Percentiles rank a stretch among this genome's conserved stretches.
Conservation (phyloP, 2,888 invertebrate genomes). For the Drosophila anceps region DNA sequence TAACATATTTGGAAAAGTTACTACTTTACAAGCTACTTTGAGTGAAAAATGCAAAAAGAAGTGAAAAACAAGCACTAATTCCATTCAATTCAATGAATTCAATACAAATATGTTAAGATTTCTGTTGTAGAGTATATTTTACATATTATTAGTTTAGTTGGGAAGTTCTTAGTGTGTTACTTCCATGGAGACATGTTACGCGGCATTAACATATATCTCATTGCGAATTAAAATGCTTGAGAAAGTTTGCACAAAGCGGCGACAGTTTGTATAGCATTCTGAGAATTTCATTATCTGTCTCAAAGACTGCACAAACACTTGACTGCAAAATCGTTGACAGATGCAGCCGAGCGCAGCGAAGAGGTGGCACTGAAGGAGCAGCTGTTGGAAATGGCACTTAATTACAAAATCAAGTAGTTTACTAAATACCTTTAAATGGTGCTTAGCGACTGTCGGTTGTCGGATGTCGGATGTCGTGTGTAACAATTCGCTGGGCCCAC, state of each 20-base stretch:
- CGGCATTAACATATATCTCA: conserved; percentile 20
- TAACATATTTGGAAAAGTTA: background rate
- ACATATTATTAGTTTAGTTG: background rate
- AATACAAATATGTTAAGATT: background rate
- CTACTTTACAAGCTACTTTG: background rate
- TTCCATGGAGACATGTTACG: background rate
- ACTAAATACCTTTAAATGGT: conserved; percentile 40
- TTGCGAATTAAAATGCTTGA: conserved; percentile 28
- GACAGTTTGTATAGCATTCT: conserved; percentile 38
- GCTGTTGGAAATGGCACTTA: conserved; percentile 59
- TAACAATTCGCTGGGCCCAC: background rate
- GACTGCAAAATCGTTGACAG: conserved; percentile 35
- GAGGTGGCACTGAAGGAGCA: background rate
- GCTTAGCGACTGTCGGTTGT: no score
- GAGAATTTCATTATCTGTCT: conserved; percentile 36
- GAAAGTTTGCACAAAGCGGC: conserved; percentile 33
- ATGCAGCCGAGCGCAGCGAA: background rate
- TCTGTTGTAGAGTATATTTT: background rate
- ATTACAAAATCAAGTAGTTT: conserved; percentile 65
- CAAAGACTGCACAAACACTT: conserved; percentile 41
- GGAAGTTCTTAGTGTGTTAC: background rate
- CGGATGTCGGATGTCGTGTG: no score
- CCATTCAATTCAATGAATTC: background rate
- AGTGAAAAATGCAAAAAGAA: background rate
- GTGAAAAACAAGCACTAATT: background rate